A percentile compares a stretch with the other conserved stretches of the same genome.
These are phyloP conservation scores for Urechis unicinctus DNA, from an alignment of 2,888 invertebrate species.

Conservation along the genomic window DNA sequence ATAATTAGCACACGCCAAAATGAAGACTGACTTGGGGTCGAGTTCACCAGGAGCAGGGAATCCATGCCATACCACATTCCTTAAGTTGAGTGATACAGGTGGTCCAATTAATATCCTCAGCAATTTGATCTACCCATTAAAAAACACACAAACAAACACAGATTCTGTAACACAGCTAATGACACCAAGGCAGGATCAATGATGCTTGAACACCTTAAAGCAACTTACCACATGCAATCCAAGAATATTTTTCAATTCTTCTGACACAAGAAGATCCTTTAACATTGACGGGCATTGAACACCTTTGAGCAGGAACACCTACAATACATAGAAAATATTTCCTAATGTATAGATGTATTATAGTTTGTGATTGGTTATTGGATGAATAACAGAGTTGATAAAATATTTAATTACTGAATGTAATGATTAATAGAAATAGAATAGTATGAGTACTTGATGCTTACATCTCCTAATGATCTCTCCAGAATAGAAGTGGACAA, in stretches of 20 bases:
- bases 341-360: background rate
- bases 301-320: constrained; percentile 26
- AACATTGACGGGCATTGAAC: constrained; percentile 51
- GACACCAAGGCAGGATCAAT: background rate
- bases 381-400: background rate
- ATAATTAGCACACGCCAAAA: background rate
- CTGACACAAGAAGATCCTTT: constrained; percentile 52
- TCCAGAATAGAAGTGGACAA: constrained; percentile 7
- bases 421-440: background rate
- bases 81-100: constrained; percentile 54
- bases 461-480: constrained; percentile 12
- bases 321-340: background rate
- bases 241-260: constrained; percentile 44
- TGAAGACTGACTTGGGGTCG: constrained; percentile 37
- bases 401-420: constrained; percentile 10
- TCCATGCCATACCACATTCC: constrained; percentile 58
- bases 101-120: constrained; percentile 54
- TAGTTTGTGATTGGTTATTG: background rate
- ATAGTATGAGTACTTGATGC: background rate
- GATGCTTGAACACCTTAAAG: background rate
- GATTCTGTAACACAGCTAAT: no score
- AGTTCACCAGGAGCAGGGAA: constrained; percentile 52
- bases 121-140: constrained; percentile 42
- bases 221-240: constrained; percentile 23
- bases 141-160: no score